These are phyloP conservation scores for Merops nubicus DNA, from an alignment of 2,113 vertebrate genomes.

Conservation along the genomic window DNA sequence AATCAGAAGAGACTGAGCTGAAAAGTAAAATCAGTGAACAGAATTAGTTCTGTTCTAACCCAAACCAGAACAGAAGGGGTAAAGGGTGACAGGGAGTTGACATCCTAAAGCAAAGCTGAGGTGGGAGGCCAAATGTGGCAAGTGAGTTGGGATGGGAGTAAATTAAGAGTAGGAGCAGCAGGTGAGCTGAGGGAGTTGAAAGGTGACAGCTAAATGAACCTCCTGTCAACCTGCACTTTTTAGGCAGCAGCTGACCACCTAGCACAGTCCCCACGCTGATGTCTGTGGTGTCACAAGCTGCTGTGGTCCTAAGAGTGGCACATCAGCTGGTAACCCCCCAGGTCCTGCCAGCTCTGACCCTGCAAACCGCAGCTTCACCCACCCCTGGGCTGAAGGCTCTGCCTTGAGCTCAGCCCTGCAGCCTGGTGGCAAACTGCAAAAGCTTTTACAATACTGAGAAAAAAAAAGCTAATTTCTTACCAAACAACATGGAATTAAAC, in stretches of 20 bases:
- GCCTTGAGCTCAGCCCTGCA: neutral
- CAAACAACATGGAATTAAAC: neutral
- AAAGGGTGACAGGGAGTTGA: neutral
- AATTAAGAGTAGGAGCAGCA: neutral
- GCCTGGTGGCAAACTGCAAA: neutral
- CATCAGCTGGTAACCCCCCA: accelerated
- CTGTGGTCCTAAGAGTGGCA: neutral
- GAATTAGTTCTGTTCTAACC: too few relatives aligned
- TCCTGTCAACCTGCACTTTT: neutral
- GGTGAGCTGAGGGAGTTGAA: neutral
- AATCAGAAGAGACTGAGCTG: too few relatives aligned
- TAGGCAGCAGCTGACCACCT: neutral
- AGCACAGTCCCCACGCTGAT: accelerated
- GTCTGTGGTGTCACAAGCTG: accelerated
- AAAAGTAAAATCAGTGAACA: too few relatives aligned
- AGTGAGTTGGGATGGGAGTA: neutral
- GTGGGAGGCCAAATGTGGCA: accelerated
- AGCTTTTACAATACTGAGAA: neutral
- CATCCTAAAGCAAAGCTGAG: neutral
- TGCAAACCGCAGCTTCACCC: neutral
- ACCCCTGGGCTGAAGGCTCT: accelerated
- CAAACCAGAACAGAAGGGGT: too few relatives aligned
- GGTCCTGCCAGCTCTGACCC: neutral
- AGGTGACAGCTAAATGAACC: neutral
- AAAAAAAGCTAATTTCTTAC: neutral